Base-by-base conservation (phyloP, 2,797 vertebrate genomes). In the Pseudomugil gertrudae region DNA sequence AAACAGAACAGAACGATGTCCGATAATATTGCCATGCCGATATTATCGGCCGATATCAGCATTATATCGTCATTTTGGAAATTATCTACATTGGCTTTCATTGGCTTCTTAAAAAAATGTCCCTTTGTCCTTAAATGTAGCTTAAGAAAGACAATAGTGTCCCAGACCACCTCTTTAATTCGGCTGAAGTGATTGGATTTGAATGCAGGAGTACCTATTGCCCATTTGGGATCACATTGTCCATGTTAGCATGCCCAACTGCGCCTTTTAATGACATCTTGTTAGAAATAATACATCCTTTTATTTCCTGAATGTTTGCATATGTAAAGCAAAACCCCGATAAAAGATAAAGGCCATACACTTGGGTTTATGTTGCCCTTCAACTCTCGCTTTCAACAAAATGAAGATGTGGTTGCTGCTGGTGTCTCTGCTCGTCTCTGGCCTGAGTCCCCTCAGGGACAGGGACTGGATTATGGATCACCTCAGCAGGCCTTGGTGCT, bases 401-500 rank as follows among this genome's bases (percentile, higher is more conserved):
- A 87, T 87, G 89, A 87, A 60, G 73, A 71, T 54, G 66, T 80
- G 83, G 66, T 66, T 86, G 78, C 66, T 89, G 47, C 69, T 84
- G 71, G 33, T 80, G 63, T 77, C 51, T 47, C 55, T 88, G 60
- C 74, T 83, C 0, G 24, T 83, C 67, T 84, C 82, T 45, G 79
- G 70, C 73, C 78, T 53, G 17, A 65, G 66, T 55, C 73, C 63
- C 63, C 66, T 57, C 1, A 70, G 73, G 53, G 72, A 78, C 3
- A 40, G 64, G 53, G 60, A 38, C 63, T 10, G 72, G 69, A 50
- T 76, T 38, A 57, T 14, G 27, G 79, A 86, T 64, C 50, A 76
- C 55, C 17, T 33, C 51, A 67, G 60, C 30, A 50, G 72, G 69
- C 62, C 53, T 60, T 52, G 74, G 2, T 74, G 75, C 48, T 69